phyloP scores from a whole-genome alignment of 2,888 invertebrate species.

The Serripes groenlandicus region DNA sequence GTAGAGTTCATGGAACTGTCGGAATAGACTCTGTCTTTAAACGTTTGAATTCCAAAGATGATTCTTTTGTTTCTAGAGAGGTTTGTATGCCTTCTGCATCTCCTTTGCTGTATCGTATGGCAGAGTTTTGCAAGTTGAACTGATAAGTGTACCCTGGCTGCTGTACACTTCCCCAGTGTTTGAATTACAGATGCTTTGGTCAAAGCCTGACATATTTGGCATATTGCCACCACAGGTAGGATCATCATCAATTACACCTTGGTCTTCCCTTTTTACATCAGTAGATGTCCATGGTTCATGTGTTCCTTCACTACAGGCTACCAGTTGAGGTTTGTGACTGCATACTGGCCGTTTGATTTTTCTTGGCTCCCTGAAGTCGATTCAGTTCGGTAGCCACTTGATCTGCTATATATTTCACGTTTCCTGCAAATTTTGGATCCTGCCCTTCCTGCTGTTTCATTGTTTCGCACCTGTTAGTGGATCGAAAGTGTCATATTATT shows the following conservation, averaged over 20 bases:
- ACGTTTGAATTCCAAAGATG: constrained; percentile 1
- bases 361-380: constrained; percentile 2
- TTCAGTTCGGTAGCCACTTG: constrained; percentile 11
- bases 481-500: no score
- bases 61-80: background rate
- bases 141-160: no score
- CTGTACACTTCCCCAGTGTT: background rate
- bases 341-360: constrained; percentile 8
- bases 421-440: background rate
- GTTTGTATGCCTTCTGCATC: background rate
- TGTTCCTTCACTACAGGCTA: background rate
- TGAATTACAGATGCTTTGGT: background rate
- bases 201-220: constrained; percentile 3
- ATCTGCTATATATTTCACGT: constrained; percentile 3
- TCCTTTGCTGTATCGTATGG: background rate
- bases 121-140: no score
- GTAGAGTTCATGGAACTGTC: background rate
- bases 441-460: background rate
- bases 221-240: background rate
- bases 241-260: background rate
- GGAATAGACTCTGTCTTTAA: constrained; percentile 15
- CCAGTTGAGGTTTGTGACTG: constrained; percentile 6
- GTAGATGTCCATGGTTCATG: background rate
- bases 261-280: background rate
- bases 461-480: no score